These are phyloP conservation scores for Ormia ochracea DNA, from an alignment of 2,888 invertebrate genomes.

Conservation along the genomic window DNA sequence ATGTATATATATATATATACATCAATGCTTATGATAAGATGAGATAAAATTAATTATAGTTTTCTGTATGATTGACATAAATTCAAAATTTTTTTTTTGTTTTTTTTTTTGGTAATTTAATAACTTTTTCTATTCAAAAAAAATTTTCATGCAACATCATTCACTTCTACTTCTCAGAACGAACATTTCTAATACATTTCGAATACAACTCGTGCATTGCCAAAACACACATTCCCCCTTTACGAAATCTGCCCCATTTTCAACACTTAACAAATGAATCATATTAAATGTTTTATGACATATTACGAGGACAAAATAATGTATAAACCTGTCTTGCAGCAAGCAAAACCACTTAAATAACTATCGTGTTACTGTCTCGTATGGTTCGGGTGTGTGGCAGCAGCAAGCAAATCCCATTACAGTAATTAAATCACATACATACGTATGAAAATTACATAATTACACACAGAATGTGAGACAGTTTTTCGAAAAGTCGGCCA, in stretches of 20 bases:
- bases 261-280: slow-evolving; percentile 69
- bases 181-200: too few relatives aligned
- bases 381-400: slow-evolving; percentile 21
- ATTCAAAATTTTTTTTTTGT: too few relatives aligned
- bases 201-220: too few relatives aligned
- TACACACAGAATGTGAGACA: slow-evolving; percentile 63
- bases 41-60: too few relatives aligned
- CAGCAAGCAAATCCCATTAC: slow-evolving; percentile 74
- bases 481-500: slow-evolving; percentile 47
- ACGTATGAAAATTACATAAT: slow-evolving; percentile 75
- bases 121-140: too few relatives aligned
- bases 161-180: too few relatives aligned
- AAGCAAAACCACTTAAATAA: not conserved
- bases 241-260: slow-evolving; percentile 16
- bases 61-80: too few relatives aligned
- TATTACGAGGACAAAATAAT: slow-evolving; percentile 54
- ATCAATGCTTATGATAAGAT: too few relatives aligned
- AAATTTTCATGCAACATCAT: too few relatives aligned
- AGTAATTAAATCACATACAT: slow-evolving; percentile 76
- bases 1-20: too few relatives aligned
- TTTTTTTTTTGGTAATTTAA: too few relatives aligned
- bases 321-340: slow-evolving; percentile 4
- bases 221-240: slow-evolving; percentile 24
- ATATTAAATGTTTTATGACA: slow-evolving; percentile 76
- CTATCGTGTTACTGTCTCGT: not conserved